A percentile compares a stretch with the other conserved stretches of the same genome.
Evolutionary conservation across 1,140 invertebrate species (phyloP).

Genomic region (Neuroterus valhalla): DNA sequence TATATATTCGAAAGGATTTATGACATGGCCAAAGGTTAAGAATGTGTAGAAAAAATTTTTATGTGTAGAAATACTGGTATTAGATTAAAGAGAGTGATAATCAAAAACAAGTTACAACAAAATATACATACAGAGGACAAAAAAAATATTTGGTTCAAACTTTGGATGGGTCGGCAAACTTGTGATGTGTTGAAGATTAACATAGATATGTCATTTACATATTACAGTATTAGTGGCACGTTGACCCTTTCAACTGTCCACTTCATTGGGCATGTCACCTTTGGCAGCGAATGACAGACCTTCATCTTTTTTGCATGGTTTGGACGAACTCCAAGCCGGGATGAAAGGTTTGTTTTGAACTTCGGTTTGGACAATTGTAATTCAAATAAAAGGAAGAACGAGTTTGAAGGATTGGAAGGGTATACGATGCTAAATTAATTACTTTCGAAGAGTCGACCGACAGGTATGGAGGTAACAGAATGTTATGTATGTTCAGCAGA

Average conservation of each 20-base stretch:
- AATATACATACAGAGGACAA: neutral
- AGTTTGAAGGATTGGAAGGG: conserved; percentile 27
- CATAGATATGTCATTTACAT: conserved; percentile 9
- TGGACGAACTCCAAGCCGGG: conserved; percentile 11
- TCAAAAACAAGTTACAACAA: conserved; percentile 12
- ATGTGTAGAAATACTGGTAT: neutral
- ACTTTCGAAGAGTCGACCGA: conserved; percentile 23
- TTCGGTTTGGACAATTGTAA: conserved; percentile 22
- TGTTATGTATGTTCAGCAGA: conserved; percentile 31
- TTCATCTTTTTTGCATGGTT: neutral
- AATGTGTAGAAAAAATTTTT: conserved; percentile 10
- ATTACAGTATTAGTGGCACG: neutral
- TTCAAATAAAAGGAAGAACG: conserved; percentile 27
- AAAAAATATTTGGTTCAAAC: conserved; percentile 11
- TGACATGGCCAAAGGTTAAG: conserved; percentile 44
- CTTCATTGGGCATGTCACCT: neutral
- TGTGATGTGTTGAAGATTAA: neutral
- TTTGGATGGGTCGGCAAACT: neutral
- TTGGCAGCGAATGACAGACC: conserved; percentile 8
- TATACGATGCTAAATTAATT: conserved; percentile 30
- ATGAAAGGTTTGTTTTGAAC: conserved; percentile 19
- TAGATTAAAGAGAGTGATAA: conserved; percentile 21
- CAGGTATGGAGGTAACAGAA: conserved; percentile 30
- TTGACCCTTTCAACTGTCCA: neutral
- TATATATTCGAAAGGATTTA: conserved; percentile 41